Evolutionary conservation across 2,888 invertebrate species (phyloP), one percentile per base, ranked within the genome.

Genomic region (Tiphia femorata): DNA sequence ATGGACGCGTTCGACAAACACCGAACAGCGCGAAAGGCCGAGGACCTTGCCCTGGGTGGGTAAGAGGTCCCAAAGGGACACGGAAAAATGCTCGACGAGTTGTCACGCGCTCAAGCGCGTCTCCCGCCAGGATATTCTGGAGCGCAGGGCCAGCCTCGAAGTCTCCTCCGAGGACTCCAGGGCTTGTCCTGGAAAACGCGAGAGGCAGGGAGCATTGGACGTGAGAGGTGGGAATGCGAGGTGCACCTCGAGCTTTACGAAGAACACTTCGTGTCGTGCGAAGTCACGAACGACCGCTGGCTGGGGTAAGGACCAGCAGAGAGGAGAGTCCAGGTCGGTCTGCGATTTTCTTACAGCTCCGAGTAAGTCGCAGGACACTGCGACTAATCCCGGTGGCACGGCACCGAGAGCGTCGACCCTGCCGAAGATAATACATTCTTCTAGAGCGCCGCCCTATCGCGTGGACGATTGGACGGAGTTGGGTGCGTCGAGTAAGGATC

Each of bases 111-210:
- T 64, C 52, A 59, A 71, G 49, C 67, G 58, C 12, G 62, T 82
- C 38, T 82, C 82, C 0, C 62, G 82, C 1, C 79, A 80, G 50
- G 79, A 81, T 16, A 82, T 82, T 38, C 49, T 82, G 3, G 75
- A 74, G 17, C 69, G 79, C 25, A 69, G 46, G 51, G 73, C 65
- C 2, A 73, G 65, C 54, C 23, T 72, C 17, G 75, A 73, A 59
- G 66, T 23, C 7, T 21, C 64, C 3, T 25, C 25, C 25, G 8
- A 8, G 25, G 42, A 25, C n/a, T 17, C 33, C 1, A 27, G 16
- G 0, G 16, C n/a, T 3, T 25, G 47, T 2, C 47, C 38, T 1
- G 42, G 27, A 19, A 37, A 35, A 25, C 10, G 30, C 12, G 12
- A 46, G 46, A 54, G 30, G 64, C 25, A 51, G 49, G 66, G 62